Evolutionary conservation across 2,888 invertebrate genomes (phyloP), one percentile per base, ranked within the genome.

Genomic region (Dilophus febrilis): DNA sequence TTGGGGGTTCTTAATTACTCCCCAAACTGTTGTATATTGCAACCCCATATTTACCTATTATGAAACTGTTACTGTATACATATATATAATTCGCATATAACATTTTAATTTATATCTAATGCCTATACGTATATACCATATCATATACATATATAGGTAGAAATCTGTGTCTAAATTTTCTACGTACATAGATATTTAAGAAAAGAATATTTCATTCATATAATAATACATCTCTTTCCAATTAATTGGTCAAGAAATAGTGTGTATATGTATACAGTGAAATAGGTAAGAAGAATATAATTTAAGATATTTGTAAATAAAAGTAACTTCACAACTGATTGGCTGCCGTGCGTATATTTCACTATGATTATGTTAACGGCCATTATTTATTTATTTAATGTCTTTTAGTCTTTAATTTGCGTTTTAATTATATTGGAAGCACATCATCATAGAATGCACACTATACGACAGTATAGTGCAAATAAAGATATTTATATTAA

Each of bases 1-100:
- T 55, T 54, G 52, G 51, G 54, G 50, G 50, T 51, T 51, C 51
- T 55, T 56, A 56, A 56, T 56, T 56, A 56, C 52, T 55, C 56
- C 55, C 54, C 51, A 53, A 53, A 55, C 54, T 54, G 51, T 55
- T 52, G 52, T 56, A 54, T 28, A 19, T 37, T 37, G 36, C 36
- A 36, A 13, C 13, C 29, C 32, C 34, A 34, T n/a, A n/a, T 36
- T 14, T 26, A 32, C 17, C 16, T 10, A 19, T 13, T 11, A n/a
- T 19, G 4, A 30, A 13, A 30, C 10, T 7, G 4, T 6, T 30
- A 30, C 30, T 10, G 5, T 30, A 30, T 30, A 30, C 10, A 30
- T 30, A 30, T 30, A 30, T 13, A 30, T 30, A 30, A 22, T 22
- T 8, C 22, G 8, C 22, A 4, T 22, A 22, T 22, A 22, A n/a